Conservation (phyloP, 2,888 invertebrate genomes). For the Myopa testacea region DNA sequence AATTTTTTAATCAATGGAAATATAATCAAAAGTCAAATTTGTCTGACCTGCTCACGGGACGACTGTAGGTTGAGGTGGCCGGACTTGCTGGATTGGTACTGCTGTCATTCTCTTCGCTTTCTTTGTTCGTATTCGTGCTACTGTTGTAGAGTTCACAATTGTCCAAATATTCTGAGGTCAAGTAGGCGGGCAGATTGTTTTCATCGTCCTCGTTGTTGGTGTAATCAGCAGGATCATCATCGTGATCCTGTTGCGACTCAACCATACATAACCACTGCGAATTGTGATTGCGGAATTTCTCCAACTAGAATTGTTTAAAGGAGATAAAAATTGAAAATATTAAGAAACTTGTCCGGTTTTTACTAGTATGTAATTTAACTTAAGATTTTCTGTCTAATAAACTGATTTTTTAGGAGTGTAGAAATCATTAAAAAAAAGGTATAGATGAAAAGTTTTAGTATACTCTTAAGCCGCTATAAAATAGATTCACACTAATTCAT, state of each 20-base stretch:
- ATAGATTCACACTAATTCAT: too few species aligned
- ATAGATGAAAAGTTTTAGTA: too few species aligned
- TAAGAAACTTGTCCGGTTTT: too few species aligned
- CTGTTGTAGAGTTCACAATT: slow-evolving; percentile 70
- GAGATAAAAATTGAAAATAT: not conserved
- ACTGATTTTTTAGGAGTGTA: too few species aligned
- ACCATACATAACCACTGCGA: slow-evolving; percentile 99
- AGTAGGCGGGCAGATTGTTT: slow-evolving; percentile 79
- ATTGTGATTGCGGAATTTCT: slow-evolving; percentile 98
- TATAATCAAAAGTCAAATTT: not conserved
- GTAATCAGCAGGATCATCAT: slow-evolving; percentile 69
- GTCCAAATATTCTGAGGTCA: slow-evolving; percentile 79
- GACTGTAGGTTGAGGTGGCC: slow-evolving; percentile 67
- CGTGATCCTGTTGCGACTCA: slow-evolving; percentile 74
- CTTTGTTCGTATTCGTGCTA: slow-evolving; percentile 64
- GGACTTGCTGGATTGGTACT: slow-evolving; percentile 64
- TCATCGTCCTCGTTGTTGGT: slow-evolving; percentile 71
- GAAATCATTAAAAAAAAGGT: too few species aligned
- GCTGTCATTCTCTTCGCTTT: slow-evolving; percentile 63
- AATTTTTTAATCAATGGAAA: not conserved
- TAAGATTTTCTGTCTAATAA: too few species aligned
- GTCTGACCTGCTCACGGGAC: slow-evolving; percentile 70
- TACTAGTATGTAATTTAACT: too few species aligned
- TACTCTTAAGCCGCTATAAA: too few species aligned
- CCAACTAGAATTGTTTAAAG: slow-evolving; percentile 70